Evolutionary conservation across 2,113 vertebrate species (phyloP).

Genomic region (Arizona elegans): DNA sequence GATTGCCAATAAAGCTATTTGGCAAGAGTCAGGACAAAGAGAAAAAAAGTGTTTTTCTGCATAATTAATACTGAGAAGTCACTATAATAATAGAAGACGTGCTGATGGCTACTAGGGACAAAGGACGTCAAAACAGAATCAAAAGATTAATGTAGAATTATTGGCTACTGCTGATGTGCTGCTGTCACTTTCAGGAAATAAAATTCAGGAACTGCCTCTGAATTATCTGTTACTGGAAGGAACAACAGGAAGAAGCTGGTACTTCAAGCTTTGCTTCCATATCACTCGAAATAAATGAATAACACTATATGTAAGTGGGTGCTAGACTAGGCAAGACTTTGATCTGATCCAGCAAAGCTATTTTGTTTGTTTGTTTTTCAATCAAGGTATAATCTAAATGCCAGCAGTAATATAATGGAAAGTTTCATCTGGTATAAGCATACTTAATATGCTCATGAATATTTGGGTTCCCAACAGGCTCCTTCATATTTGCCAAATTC

Average conservation of each 20-base stretch:
- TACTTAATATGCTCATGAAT: background rate
- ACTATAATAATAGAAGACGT: background rate
- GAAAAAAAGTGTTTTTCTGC: background rate
- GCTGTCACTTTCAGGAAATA: background rate
- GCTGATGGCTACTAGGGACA: background rate
- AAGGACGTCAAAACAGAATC: background rate
- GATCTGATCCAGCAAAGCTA: background rate
- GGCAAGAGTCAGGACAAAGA: background rate
- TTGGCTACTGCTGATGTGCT: background rate
- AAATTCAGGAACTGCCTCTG: background rate
- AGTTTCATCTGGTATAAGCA: background rate
- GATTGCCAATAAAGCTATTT: background rate
- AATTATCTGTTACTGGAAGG: background rate
- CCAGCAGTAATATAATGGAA: background rate
- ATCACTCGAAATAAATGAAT: background rate
- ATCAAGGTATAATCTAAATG: background rate
- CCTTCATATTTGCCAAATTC: background rate
- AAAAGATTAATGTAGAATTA: background rate
- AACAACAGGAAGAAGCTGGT: background rate
- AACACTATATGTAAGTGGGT: background rate
- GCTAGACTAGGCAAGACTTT: background rate
- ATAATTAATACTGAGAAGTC: background rate
- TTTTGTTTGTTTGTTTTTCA: background rate
- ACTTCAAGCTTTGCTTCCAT: background rate
- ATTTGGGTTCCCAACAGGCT: background rate